Base-by-base conservation (phyloP, 2,797 vertebrate genomes). In the Gallinago nigripennis region DNA sequence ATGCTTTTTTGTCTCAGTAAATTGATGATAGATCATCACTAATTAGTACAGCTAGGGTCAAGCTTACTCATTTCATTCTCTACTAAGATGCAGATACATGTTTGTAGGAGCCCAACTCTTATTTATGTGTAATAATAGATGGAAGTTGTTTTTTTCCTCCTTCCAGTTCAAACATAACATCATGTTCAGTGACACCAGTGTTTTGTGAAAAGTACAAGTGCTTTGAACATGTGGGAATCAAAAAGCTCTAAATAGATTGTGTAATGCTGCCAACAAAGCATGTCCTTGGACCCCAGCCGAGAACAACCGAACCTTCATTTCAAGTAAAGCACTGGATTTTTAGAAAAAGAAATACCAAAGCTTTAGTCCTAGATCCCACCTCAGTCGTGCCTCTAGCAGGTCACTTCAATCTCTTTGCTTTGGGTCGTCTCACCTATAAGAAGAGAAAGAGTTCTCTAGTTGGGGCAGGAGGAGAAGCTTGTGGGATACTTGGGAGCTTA, bases 121-220 rank as follows among this genome's bases (percentile, higher is more conserved):
- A 68, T 75, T 90, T 91, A 57, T 6, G 4, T 37, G 35, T 65
- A 87, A 57, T 58, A 73, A 76, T 82, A 83, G 76, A 56, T 43
- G 20, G 50, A 71, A 71, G 43, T 58, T 33, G 6, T 2, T 88
- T 82, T 63, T 71, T 78, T 65, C 48, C 17, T 90, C 45, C n/a
- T 80, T 93, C 65, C 64, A 77, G 69, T 86, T 90, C 75, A 86
- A 95, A 72, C 50, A 68, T 75, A 92, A 71, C 85, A 70, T 68
- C 4, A 3, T 94, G 91, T 94, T 94, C 86, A 93, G 68, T 72
- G 88, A 71, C 68, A 93, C 73, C 66, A 66, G 45, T 91, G 88
- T 95, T 96, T 95, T 94, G 88, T 91, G 88, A 79, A 68, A 94
- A 86, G 78, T 87, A 92, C 71, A 92, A 94, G 81, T 73, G 82